Evolutionary conservation across 1,140 invertebrate genomes (phyloP).

Genomic region (Drosophila seguyi): DNA sequence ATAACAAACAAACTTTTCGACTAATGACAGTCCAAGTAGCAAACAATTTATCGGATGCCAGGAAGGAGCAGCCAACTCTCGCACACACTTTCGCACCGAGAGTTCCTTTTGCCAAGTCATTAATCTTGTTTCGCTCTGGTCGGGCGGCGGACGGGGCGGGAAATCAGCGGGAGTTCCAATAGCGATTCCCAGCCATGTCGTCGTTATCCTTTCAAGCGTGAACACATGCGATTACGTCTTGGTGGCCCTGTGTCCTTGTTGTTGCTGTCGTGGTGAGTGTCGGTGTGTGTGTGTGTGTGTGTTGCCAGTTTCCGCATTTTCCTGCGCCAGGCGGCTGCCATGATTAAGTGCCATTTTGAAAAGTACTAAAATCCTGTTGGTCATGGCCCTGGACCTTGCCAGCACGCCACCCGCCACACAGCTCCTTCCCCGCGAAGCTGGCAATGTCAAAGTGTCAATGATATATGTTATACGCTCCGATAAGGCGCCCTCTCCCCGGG

Average conservation of each 20-base stretch:
- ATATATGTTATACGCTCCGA: slow-evolving; percentile 83
- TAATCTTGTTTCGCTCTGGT: slow-evolving; percentile 82
- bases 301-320: slow-evolving; percentile 81
- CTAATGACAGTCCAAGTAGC: slow-evolving; percentile 84
- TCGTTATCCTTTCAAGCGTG: slow-evolving; percentile 84
- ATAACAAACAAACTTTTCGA: slow-evolving; percentile 85
- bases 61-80: slow-evolving; percentile 40
- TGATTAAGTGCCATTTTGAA: slow-evolving; percentile 85
- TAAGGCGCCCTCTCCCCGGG: slow-evolving; percentile 59
- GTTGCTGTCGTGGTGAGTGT: slow-evolving; percentile 1
- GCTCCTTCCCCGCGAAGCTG: slow-evolving; percentile 25
- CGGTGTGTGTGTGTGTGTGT: slow-evolving; percentile 48
- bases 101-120: slow-evolving; percentile 78
- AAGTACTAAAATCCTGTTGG: slow-evolving; percentile 84
- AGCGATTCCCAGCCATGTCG: slow-evolving; percentile 61
- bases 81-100: slow-evolving; percentile 31
- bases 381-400: slow-evolving; percentile 63
- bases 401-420: background rate
- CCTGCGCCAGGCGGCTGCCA: slow-evolving; percentile 82
- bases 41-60: slow-evolving; percentile 83
- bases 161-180: slow-evolving; percentile 36
- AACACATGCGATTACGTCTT: slow-evolving; percentile 84
- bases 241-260: slow-evolving; percentile 61
- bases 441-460: slow-evolving; percentile 84
- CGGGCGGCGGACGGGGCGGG: slow-evolving; percentile 23